A percentile compares a stretch with the other conserved stretches of the same genome.
Evolutionary conservation across 2,113 vertebrate species (phyloP).

Genomic region (Leptosomus discolor): DNA sequence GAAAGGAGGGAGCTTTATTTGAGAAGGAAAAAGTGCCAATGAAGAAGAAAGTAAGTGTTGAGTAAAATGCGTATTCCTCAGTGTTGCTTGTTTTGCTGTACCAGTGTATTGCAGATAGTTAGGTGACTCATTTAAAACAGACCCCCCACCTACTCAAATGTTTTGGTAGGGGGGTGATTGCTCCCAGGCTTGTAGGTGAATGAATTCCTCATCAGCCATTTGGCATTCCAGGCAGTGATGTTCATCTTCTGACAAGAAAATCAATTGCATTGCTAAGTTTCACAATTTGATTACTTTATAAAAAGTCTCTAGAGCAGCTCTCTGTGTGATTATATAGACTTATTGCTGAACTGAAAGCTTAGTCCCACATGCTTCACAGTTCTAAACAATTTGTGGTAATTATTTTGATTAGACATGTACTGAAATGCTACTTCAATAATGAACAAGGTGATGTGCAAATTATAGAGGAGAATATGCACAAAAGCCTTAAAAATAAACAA

Average conservation of each 20-base stretch:
- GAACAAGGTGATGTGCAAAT: not conserved
- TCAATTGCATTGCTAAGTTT: slow-evolving; percentile 52
- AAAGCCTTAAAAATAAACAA: slow-evolving; percentile 3
- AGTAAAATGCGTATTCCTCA: not conserved
- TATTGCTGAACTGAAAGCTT: slow-evolving; percentile 23
- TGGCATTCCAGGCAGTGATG: slow-evolving; percentile 8
- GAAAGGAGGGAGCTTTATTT: not conserved
- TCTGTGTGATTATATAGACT: slow-evolving; percentile 29
- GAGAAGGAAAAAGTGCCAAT: not conserved
- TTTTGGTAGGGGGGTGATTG: not conserved
- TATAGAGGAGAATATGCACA: not conserved
- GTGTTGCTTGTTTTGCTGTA: not conserved
- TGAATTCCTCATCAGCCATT: slow-evolving; percentile 2
- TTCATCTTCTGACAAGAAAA: slow-evolving; percentile 47
- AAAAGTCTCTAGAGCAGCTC: slow-evolving; percentile 18
- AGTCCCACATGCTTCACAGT: slow-evolving; percentile 2
- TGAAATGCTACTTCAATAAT: slow-evolving; percentile 6
- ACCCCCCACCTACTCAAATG: not conserved
- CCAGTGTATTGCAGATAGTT: not conserved
- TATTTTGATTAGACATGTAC: slow-evolving; percentile 5
- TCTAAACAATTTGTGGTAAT: slow-evolving; percentile 39
- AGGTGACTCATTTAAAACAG: not conserved
- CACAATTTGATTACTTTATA: slow-evolving; percentile 53
- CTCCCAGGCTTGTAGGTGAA: not conserved
- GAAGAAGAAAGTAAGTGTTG: not conserved